Conservation (phyloP, 2,888 invertebrate genomes). For the Pyrocoelia pectoralis region DNA sequence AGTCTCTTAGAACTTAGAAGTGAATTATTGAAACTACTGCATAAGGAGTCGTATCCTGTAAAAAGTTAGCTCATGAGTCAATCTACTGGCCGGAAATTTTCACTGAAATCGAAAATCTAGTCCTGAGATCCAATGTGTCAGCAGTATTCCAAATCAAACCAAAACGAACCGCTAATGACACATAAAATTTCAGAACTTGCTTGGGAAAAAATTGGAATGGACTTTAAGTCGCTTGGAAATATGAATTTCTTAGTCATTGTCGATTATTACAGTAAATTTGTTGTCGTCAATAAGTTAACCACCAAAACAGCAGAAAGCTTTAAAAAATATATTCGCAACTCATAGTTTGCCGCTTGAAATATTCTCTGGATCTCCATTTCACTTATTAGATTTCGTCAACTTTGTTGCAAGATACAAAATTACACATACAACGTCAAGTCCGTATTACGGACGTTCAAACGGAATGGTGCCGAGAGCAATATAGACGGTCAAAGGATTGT, state of each 20-base stretch:
- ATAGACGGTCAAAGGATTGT: neutral
- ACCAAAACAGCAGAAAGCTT: constrained; percentile 13
- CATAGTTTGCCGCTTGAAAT: constrained; percentile 19
- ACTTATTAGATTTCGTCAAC: neutral
- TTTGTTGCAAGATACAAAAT: neutral
- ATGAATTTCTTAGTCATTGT: constrained; percentile 21
- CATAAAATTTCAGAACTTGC: too few relatives aligned
- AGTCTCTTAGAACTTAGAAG: too few relatives aligned
- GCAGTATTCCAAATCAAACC: constrained; percentile 11
- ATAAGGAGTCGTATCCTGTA: constrained; percentile 8
- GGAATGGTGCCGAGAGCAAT: neutral
- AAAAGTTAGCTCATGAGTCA: neutral
- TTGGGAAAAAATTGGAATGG: too few relatives aligned
- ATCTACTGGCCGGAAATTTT: too few relatives aligned
- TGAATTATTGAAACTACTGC: too few relatives aligned
- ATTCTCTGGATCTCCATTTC: neutral
- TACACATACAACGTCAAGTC: neutral
- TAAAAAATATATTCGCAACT: constrained; percentile 17
- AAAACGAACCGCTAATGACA: constrained; percentile 10
- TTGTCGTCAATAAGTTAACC: constrained; percentile 13
- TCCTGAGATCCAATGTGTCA: constrained; percentile 18
- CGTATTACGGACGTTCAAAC: too few relatives aligned
- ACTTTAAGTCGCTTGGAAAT: constrained; percentile 18
- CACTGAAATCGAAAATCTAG: constrained; percentile 13
- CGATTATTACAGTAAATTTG: constrained; percentile 26